Evolutionary conservation across 2,888 invertebrate genomes (phyloP).

Genomic region (Tribolium freemani): DNA sequence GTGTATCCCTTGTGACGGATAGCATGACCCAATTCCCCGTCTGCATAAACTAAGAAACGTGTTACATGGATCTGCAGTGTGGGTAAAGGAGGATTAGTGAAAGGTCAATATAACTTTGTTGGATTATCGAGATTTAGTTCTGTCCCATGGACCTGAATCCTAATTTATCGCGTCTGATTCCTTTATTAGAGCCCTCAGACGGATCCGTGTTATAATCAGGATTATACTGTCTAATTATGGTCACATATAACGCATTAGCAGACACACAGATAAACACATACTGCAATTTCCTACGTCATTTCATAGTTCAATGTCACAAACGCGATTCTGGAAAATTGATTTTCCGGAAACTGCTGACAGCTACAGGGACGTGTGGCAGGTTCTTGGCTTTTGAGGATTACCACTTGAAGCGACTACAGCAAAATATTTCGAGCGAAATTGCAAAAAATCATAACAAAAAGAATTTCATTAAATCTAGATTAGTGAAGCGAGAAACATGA

Average conservation of each 20-base stretch:
- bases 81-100: constrained; percentile 55
- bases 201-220: constrained; percentile 41
- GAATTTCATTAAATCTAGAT: too few relatives aligned
- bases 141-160: constrained; percentile 58
- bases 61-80: constrained; percentile 45
- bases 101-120: constrained; percentile 63
- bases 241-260: constrained; percentile 16
- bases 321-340: constrained; percentile 16
- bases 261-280: constrained; percentile 15
- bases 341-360: neutral
- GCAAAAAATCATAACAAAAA: neutral
- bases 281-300: constrained; percentile 34
- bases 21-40: constrained; percentile 22
- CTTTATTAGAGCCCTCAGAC: constrained; percentile 35
- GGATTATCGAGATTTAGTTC: constrained; percentile 62
- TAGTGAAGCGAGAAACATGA: too few relatives aligned
- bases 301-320: constrained; percentile 19
- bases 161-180: constrained; percentile 55
- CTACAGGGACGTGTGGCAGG: neutral
- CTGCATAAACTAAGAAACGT: constrained; percentile 54
- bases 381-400: neutral
- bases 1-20: constrained; percentile 34
- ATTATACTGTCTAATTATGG: constrained; percentile 43
- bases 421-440: neutral
- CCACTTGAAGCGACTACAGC: neutral